Base-by-base conservation (phyloP, 2,113 vertebrate genomes). In the Cisticola juncidis region DNA sequence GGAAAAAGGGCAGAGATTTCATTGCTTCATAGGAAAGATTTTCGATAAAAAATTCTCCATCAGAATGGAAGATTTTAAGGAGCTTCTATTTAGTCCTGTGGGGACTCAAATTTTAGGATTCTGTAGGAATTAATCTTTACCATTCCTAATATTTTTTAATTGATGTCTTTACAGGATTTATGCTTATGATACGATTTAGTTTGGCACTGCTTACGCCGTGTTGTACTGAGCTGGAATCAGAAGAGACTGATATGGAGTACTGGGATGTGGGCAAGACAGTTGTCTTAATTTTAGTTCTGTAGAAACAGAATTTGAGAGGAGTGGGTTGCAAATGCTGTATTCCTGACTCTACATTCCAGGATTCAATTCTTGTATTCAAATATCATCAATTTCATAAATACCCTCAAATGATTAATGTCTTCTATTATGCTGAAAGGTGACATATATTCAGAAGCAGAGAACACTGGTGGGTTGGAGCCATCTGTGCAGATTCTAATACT, bases 41-140 rank as follows among this genome's bases (percentile, higher is more conserved):
- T 87, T 61, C 69, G 31, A 86, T 72, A 38, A 80, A 94, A 92
- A 64, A 45, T 42, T 93, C 53, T 69, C 21, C 84, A 28, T 77
- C 42, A 70, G 72, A 88, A 90, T 88, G 19, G n/a, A 88, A 78
- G 60, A 73, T 81, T 47, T 86, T 66, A 73, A 80, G 42, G 12
- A 83, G 26, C 11, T 80, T 65, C 3, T 35, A 12, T 65, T 50
- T 77, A 77, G 73, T 45, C 47, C 33, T 35, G 11, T 23, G 9
- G 35, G 64, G 26, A 70, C 25, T 61, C 62, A 50, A 3, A 13
- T 57, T 38, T 66, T 51, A 62, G 16, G 7, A 5, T 33, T 90
- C 54, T 77, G 18, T 51, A 83, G 24, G 22, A 78, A 88, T 70
- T 68, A 7, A 58, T 33, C 38, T 70, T 13, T 62, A 38, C 16